Base-by-base conservation (phyloP, 2,113 vertebrate species). In the Paraplagusia blochii region DNA sequence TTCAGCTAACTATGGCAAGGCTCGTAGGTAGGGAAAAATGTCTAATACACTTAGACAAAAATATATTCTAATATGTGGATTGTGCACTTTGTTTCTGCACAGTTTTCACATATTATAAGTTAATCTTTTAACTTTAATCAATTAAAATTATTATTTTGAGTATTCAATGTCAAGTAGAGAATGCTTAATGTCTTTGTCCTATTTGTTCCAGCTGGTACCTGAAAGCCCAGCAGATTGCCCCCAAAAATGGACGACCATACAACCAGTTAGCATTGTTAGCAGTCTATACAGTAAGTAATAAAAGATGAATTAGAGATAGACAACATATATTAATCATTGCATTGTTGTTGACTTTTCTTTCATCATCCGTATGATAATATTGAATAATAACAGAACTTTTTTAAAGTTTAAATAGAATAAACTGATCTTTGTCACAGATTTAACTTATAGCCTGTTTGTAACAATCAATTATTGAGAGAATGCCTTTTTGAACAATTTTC, bases 191-290 rank as follows among this genome's bases (percentile, higher is more conserved):
- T 46, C 9, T 61, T 11, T 8, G 8, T 15, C 16, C 1, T 59
- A 1, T 47, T 49, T n/a, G 7, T 63, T 63, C 56, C 38, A 99
- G 97, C 79, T 99, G 97, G 96, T 98, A 98, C 83, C 87, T 99
- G 85, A 98, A 98, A 87, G 97, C 97, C 54, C 95, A 98, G 81
- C 95, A 99, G 69, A 98, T 99, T 68, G 97, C 97, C 66, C 97
- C 97, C 7, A 99, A 99, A 86, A 99, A 99, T 14, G 97, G 96
- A 16, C 92, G 97, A 14, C 97, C 97, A 0, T 99, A 99, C 85
- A 98, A 98, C 82, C 97, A 98, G 85, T 82, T 99, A 74, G 97
- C 97, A 0, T 88, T 99, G 19, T 87, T 99, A 74, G 97, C 97
- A 39, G 94, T 99, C 45, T 99, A 99, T 83, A 99, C 97, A 75